Percentiles rank a stretch among this genome's conserved stretches.
phyloP scores from a whole-genome alignment of 2,888 invertebrate species.

The Drosophila pseudotakahashii region DNA sequence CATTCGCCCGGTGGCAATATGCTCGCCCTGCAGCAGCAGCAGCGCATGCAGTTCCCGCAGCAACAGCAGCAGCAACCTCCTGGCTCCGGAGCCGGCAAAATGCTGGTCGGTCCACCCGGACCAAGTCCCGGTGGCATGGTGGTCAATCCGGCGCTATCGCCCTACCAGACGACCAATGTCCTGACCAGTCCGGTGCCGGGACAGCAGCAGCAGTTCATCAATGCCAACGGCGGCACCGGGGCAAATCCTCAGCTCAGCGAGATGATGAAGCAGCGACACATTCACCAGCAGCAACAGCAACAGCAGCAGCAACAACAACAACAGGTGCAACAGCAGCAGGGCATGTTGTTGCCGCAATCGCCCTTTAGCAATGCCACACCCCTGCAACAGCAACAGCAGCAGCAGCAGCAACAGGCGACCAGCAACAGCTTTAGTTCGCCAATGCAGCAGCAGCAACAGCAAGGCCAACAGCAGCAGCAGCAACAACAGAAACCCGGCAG shows the following conservation, averaged over 20 bases:
- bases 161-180: conserved; percentile 85
- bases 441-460: conserved; percentile 79
- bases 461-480: conserved; percentile 68
- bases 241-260: conserved; percentile 85
- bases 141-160: conserved; percentile 89
- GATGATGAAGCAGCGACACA: conserved; percentile 86
- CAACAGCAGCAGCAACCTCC: conserved; percentile 79
- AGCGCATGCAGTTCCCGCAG: conserved; percentile 85
- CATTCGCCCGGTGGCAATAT: conserved; percentile 88
- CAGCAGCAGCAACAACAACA: conserved; percentile 64
- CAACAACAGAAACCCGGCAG: conserved; percentile 73
- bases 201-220: conserved; percentile 80
- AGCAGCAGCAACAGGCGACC: conserved; percentile 71
- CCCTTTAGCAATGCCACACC: conserved; percentile 73
- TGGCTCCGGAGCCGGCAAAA: conserved; percentile 61
- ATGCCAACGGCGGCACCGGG: conserved; percentile 86
- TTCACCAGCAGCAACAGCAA: conserved; percentile 79
- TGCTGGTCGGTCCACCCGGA: conserved; percentile 90
- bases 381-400: conserved; percentile 76
- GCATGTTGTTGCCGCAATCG: conserved; percentile 77
- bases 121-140: conserved; percentile 89
- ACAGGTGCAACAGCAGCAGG: conserved; percentile 58
- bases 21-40: conserved; percentile 85
- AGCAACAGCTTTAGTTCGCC: conserved; percentile 60
- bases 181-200: conserved; percentile 81